Base-by-base conservation (phyloP, 2,888 invertebrate species). In the Phymatocera aterrima region DNA sequence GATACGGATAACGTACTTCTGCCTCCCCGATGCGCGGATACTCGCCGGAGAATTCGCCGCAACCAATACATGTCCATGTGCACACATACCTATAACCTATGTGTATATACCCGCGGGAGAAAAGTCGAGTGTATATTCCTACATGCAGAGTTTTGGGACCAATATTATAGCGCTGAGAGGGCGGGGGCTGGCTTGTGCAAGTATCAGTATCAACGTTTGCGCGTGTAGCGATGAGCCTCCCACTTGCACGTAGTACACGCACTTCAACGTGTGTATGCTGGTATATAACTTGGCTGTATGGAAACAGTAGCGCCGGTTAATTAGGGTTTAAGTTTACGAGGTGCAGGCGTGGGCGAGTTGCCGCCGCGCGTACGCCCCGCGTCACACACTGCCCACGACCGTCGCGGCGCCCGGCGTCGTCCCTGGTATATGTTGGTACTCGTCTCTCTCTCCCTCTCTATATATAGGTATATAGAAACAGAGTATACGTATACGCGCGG, bases 321-420 rank as follows among this genome's bases (percentile, higher is more conserved):
- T 90, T 90, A 90, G 90, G 90, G 89, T 90, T 90, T 88, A 89
- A 90, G 90, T 90, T 90, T 90, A 90, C 90, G 90, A 90, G 90
- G 90, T 90, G 90, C 90, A 90, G 90, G 88, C 89, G 89, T 88
- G 89, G 75, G 75, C 57, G 75, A 60, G 28, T 40, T 37, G 75
- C 57, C 57, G n/a, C n/a, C n/a, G n/a, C n/a, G n/a, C n/a, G 54
- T 21, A 57, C 57, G 75, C 40, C 72, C 72, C 40, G 57, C 75
- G 75, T 72, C 72, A 54, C 72, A 72, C 51, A 31, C 31, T 51
- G 51, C 31, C 34, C 34, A 34, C 28, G n/a, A 40, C 51, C 75
- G 60, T 60, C 54, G 60, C 74, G 78, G 65, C 74, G 74, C 72
- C 77, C 81, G 82, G 77, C 79, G 80, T n/a, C n/a, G n/a, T 80